Evolutionary conservation across 2,113 vertebrate species (phyloP), one percentile per base, ranked within the genome.

Genomic region (Apistogramma diplotaenia): DNA sequence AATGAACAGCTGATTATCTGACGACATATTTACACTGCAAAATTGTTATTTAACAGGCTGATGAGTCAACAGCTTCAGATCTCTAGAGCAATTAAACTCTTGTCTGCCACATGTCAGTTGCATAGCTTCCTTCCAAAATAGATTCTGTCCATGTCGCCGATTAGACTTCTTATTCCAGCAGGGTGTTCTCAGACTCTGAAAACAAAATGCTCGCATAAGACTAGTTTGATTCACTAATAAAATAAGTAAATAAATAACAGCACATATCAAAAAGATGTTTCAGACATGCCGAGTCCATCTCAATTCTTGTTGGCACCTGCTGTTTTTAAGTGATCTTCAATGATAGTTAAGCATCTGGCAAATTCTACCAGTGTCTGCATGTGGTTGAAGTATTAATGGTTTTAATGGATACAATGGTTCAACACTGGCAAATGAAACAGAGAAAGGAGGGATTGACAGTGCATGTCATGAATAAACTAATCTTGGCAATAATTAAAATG

Each of bases 351-450:
- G 85, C 73, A 85, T 55, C 74, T 5, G 13, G 29, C 51, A 40
- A 78, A 82, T 90, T 81, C 89, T 81, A 89, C 74, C 78, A 76
- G 86, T 74, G 62, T 73, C 82, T 87, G 88, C 81, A 88, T 84
- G 85, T 72, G 78, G 57, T 15, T 71, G 70, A 83, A 25, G 56
- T 75, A 57, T 79, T n/a, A 57, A 61, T 72, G 65, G 25, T 76
- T 60, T 87, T 77, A 81, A 67, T 82, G 86, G 89, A 89, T 85
- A 86, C 81, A 73, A 83, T 89, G 81, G 87, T 79, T 91, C 82
- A 85, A 91, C 90, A 92, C 89, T 85, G 92, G 71, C 85, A 90
- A 92, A 92, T 93, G 82, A 91, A 90, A 88, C 80, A 81, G 84
- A 82, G 77, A 79, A 57, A 75, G 29, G 81, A 88, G 91, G 60